phyloP scores from a whole-genome alignment of 64 coral and sea anemone genomes.

The Montipora cactus region DNA sequence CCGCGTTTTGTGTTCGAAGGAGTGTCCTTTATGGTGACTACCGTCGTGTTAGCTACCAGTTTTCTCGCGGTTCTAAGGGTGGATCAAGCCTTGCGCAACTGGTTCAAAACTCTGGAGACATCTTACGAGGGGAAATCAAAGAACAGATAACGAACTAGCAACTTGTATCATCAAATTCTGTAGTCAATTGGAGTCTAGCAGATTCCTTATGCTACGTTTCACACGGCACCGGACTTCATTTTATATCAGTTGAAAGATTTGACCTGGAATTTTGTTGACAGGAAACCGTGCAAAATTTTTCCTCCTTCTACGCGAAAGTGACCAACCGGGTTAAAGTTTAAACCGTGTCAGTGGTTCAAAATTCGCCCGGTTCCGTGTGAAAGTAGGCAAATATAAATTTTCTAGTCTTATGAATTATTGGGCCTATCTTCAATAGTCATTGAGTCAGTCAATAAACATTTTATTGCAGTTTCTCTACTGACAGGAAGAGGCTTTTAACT shows the following conservation, averaged over 20 bases:
- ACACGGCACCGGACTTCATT: too few species aligned
- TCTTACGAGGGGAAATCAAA: slow-evolving; percentile 20
- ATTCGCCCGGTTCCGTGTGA: too few species aligned
- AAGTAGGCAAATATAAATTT: too few species aligned
- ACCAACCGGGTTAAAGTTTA: too few species aligned
- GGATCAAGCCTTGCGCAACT: slow-evolving; percentile 58
- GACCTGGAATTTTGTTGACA: too few species aligned
- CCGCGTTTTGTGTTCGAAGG: slow-evolving; percentile 95
- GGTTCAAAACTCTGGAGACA: slow-evolving; percentile 65
- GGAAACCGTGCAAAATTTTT: too few species aligned
- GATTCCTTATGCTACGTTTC: too few species aligned
- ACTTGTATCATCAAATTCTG: neutral
- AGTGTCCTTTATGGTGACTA: slow-evolving; percentile 80
- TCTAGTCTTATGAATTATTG: too few species aligned
- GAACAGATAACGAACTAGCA: neutral
- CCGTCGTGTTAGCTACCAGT: slow-evolving; percentile 60
- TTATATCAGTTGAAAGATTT: too few species aligned
- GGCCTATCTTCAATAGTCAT: neutral
- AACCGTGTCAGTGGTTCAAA: too few species aligned
- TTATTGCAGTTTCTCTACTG: neutral
- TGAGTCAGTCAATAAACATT: neutral
- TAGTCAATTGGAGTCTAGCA: too few species aligned
- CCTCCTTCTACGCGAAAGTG: too few species aligned
- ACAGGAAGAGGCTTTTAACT: neutral
- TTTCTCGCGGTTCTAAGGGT: slow-evolving; percentile 71